Conservation (phyloP, 2,113 vertebrate species). For the Thomomys bottae region DNA sequence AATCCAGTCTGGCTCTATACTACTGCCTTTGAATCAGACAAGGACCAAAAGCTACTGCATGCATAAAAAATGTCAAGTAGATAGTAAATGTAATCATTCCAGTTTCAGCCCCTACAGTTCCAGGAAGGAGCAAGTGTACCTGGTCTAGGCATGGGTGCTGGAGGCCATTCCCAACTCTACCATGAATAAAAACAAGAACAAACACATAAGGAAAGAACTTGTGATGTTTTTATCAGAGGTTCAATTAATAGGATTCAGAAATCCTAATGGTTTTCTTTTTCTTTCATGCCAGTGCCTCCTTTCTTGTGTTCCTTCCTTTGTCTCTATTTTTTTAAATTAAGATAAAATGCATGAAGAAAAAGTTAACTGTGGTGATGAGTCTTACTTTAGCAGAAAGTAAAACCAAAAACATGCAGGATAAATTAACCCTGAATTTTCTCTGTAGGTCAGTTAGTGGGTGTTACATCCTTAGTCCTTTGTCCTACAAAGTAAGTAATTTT, state of each 20-base stretch:
- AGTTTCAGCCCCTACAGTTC: background rate
- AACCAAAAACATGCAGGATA: conserved; percentile 61
- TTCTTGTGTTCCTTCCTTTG: conserved; percentile 1
- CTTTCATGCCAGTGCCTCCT: background rate
- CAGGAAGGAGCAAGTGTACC: background rate
- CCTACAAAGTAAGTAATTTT: conserved; percentile 59
- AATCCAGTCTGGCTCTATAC: conserved; percentile 16
- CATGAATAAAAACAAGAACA: background rate
- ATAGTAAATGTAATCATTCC: background rate
- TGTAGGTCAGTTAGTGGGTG: conserved; percentile 59
- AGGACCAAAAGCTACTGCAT: background rate
- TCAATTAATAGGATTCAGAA: conserved; percentile 19
- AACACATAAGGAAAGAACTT: background rate
- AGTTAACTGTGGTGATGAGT: conserved; percentile 57
- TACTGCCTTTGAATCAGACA: background rate
- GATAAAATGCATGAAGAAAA: conserved; percentile 38
- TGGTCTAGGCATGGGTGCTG: background rate
- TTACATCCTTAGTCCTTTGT: conserved; percentile 63
- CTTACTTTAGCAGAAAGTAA: conserved; percentile 61
- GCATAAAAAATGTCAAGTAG: background rate
- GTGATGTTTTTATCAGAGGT: background rate
- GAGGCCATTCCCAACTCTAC: background rate
- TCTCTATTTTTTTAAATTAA: conserved; percentile 33
- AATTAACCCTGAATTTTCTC: conserved; percentile 58
- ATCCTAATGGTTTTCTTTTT: background rate